Conservation (phyloP, 2,888 invertebrate genomes). For the Xestia ashworthii region DNA sequence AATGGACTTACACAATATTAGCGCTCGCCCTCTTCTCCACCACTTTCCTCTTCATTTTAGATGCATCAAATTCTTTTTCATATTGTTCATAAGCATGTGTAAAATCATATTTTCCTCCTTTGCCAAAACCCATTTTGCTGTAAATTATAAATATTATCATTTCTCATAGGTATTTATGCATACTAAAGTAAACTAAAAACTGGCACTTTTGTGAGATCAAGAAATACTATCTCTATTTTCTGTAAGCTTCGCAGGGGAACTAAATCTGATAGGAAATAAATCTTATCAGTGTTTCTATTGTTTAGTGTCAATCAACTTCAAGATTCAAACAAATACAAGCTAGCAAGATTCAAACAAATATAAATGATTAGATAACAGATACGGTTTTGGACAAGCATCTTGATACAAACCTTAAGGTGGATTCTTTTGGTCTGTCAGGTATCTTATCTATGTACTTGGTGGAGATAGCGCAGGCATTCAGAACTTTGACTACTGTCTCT, state of each 20-base stretch:
- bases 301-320: slow-evolving; percentile 12
- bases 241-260: neutral
- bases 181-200: neutral
- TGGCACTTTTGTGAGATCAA: neutral
- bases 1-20: slow-evolving; percentile 82
- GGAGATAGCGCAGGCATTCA: slow-evolving; percentile 95
- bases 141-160: neutral
- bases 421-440: slow-evolving; percentile 78
- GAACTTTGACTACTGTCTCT: slow-evolving; percentile 93
- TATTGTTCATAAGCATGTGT: slow-evolving; percentile 81
- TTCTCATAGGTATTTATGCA: neutral
- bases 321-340: slow-evolving; percentile 18
- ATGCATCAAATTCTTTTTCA: slow-evolving; percentile 74
- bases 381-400: slow-evolving; percentile 10
- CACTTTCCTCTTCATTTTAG: slow-evolving; percentile 82
- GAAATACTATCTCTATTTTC: neutral
- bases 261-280: neutral
- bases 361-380: slow-evolving; percentile 31
- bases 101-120: slow-evolving; percentile 75
- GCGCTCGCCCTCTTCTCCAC: slow-evolving; percentile 80
- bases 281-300: slow-evolving; percentile 23
- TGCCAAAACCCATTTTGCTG: slow-evolving; percentile 40
- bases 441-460: slow-evolving; percentile 96
- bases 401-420: slow-evolving; percentile 75
- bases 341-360: neutral